Conservation (phyloP, 2,113 vertebrate genomes). For the Alaudala cheleensis region DNA sequence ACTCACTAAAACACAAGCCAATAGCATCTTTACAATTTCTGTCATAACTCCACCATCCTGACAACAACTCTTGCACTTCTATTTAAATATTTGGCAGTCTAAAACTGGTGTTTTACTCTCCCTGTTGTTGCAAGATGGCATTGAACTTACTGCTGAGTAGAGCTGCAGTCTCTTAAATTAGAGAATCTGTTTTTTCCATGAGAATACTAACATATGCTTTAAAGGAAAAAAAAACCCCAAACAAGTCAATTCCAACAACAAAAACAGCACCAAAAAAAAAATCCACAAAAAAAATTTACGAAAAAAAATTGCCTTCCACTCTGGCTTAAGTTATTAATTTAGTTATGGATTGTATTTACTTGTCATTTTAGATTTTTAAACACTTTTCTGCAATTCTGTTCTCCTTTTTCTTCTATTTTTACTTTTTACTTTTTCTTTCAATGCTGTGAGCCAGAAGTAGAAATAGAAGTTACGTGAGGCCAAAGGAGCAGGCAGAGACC, state of each 20-base stretch:
- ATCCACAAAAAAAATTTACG: background rate
- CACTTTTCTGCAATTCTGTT: background rate
- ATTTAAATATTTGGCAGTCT: conserved; percentile 16
- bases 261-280: background rate
- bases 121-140: background rate
- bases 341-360: background rate
- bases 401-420: background rate
- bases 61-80: conserved; percentile 3
- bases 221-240: background rate
- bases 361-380: background rate
- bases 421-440: background rate
- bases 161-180: background rate
- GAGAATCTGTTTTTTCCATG: background rate
- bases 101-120: background rate
- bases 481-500: background rate
- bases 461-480: background rate
- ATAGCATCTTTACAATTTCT: background rate
- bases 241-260: background rate
- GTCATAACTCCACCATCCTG: background rate
- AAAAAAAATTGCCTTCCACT: background rate
- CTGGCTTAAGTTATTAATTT: background rate
- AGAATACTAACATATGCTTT: background rate
- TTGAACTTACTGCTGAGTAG: background rate
- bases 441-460: background rate
- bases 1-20: background rate